Evolutionary conservation across 2,888 invertebrate species (phyloP).

Genomic region (Branchellion lobata): DNA sequence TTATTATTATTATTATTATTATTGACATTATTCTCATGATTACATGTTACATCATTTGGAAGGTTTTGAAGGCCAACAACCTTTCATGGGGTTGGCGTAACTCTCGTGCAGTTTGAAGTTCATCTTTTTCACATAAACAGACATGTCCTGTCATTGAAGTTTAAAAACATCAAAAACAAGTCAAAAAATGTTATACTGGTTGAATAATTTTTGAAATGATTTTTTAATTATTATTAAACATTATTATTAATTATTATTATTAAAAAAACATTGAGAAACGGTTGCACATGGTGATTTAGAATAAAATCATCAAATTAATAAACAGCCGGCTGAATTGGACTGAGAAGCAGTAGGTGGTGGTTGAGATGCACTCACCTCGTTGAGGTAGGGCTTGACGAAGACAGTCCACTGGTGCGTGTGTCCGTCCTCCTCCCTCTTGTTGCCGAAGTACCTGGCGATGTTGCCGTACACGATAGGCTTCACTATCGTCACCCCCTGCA

Average conservation of each 20-base stretch:
- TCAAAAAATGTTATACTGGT: background rate
- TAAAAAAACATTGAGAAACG: background rate
- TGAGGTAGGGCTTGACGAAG: constrained; percentile 84
- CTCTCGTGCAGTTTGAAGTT: constrained; percentile 97
- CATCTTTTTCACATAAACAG: constrained; percentile 87
- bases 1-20: too few relatives aligned
- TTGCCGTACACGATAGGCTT: constrained; percentile 97
- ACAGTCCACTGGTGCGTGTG: constrained; percentile 99
- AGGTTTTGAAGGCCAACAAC: too few relatives aligned
- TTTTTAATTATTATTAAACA: background rate
- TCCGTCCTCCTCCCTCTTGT: constrained; percentile 92
- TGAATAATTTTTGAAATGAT: constrained; percentile 21
- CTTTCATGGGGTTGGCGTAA: constrained; percentile 85
- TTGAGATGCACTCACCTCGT: constrained; percentile 59
- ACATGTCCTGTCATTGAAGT: constrained; percentile 75
- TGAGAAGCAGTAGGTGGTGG: background rate
- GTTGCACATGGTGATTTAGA: too few relatives aligned
- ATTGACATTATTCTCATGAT: too few relatives aligned
- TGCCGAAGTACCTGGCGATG: constrained; percentile 89
- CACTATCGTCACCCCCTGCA: constrained; percentile 67
- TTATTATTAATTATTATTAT: background rate
- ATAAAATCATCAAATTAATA: background rate
- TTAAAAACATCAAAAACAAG: background rate
- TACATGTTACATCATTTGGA: too few relatives aligned
- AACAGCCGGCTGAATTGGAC: background rate